A percentile compares a stretch with the other conserved stretches of the same genome.
Evolutionary conservation across 2,888 invertebrate species (phyloP).

Genomic region (Leucania comma): DNA sequence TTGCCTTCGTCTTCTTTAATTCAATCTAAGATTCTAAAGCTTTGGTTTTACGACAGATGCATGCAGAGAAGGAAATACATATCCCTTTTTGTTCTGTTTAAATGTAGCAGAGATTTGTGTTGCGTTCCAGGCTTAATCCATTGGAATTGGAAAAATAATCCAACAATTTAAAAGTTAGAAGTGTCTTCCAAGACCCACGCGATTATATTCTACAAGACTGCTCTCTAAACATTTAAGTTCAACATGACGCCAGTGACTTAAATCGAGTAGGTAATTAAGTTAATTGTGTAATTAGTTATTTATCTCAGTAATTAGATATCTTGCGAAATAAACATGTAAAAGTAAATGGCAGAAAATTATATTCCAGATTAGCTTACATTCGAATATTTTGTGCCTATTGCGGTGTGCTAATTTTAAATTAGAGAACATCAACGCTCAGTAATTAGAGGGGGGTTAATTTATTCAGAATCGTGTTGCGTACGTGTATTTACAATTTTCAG

Average conservation of each 20-base stretch:
- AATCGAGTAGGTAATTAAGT: constrained; percentile 48
- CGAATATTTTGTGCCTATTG: constrained; percentile 29
- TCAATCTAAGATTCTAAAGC: constrained; percentile 18
- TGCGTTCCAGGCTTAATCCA: constrained; percentile 70
- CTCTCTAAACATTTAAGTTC: constrained; percentile 38
- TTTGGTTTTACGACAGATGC: constrained; percentile 26
- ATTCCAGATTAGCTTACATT: constrained; percentile 25
- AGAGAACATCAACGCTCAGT: constrained; percentile 18
- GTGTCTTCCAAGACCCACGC: constrained; percentile 40
- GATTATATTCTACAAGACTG: constrained; percentile 42
- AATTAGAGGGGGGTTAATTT: constrained; percentile 34
- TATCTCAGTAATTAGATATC: constrained; percentile 30
- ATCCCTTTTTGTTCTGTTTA: constrained; percentile 40
- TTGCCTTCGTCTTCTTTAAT: constrained; percentile 18
- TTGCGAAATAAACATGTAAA: constrained; percentile 30
- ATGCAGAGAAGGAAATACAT: constrained; percentile 42
- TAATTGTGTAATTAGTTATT: constrained; percentile 45
- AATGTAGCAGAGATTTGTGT: constrained; percentile 46
- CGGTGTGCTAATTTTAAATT: constrained; percentile 43
- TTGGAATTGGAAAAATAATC: constrained; percentile 75
- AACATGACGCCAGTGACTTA: constrained; percentile 21
- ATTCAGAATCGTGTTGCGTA: constrained; percentile 34
- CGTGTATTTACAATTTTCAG: constrained; percentile 1
- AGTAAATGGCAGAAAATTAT: constrained; percentile 45
- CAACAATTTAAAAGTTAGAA: constrained; percentile 64